Percentiles rank a stretch among this genome's conserved stretches.
Evolutionary conservation across 1,140 invertebrate genomes (phyloP).

Genomic region (Drosophila athabasca): DNA sequence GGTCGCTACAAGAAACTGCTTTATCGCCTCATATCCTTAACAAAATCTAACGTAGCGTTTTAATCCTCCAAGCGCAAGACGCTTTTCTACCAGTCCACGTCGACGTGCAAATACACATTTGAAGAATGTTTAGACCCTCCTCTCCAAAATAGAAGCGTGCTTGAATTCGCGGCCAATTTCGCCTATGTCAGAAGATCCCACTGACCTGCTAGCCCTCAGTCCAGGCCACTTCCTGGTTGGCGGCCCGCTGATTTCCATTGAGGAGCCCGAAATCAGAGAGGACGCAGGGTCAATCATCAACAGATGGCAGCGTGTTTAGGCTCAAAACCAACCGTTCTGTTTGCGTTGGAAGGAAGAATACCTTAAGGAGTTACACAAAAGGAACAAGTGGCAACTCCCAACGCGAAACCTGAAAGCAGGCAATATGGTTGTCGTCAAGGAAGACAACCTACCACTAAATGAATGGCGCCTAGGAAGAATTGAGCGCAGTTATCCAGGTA

Average conservation of each 20-base stretch:
- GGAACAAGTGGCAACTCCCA: not conserved
- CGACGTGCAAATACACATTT: no score
- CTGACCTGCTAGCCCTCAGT: not conserved
- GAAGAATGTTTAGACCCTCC: no score
- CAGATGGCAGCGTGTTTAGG: not conserved
- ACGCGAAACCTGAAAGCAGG: not conserved
- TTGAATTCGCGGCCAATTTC: no score
- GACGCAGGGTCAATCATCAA: not conserved
- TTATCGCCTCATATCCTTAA: not conserved
- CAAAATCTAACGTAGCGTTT: not conserved
- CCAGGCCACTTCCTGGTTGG: not conserved
- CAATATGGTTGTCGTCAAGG: not conserved
- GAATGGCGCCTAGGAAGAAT: conserved; percentile 1
- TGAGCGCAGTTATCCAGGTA: no score
- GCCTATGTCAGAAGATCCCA: not conserved
- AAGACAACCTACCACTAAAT: not conserved
- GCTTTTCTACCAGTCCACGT: no score
- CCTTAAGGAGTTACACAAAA: no score
- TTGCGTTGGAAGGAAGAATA: not conserved
- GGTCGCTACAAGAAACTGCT: not conserved
- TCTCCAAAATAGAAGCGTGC: no score
- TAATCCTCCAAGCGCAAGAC: not conserved
- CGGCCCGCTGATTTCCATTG: not conserved
- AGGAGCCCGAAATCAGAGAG: no score
- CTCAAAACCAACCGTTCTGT: not conserved